Base-by-base conservation (phyloP, 2,113 vertebrate species). In the Petrocephalus zakoni region DNA sequence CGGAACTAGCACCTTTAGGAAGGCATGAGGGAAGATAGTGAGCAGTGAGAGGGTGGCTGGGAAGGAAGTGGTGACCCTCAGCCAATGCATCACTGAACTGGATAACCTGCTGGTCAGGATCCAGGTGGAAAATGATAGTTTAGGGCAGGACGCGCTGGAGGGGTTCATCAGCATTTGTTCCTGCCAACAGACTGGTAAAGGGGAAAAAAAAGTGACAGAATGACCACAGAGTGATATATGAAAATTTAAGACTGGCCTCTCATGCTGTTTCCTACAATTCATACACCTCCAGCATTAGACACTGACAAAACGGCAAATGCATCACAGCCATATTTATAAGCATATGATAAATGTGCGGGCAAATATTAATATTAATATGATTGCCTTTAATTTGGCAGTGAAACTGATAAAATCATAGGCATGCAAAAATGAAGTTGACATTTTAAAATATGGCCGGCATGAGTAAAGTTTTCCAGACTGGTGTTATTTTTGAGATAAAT, bases 1-100 rank as follows among this genome's bases (percentile, higher is more conserved):
- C 29, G 7, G 68, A 68, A 49, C 87, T 85, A 3, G 83, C 91
- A 90, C 93, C 91, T 1, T 92, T 93, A n/a, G 29, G 94, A 90
- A 95, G 90, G 93, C 94, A 90, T 93, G 92, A 86, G 92, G 94
- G 90, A 92, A 94, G 93, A 88, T 94, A 84, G 91, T n/a, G 82
- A 68, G 22, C 37, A 13, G 86, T 52, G 29, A 72, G 87, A 34
- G 46, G 55, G 86, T 83, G 78, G 34, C n/a, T 46, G 17, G 78
- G 42, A 49, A 96, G 92, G 94, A 94, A 90, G 94, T 95, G 89
- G 92, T 94, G 90, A 93, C 93, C 88, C 87, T 84, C 92, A 95
- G 93, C 89, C 94, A 93, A 91, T 93, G 89, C 91, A 95, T 95
- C 51, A 92, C 92, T 92, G 92, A 95, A 85, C 91, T 95, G 87